Percentiles rank a stretch among this genome's conserved stretches.
Evolutionary conservation across 2,113 vertebrate species (phyloP).

Genomic region (Crocuta crocuta): DNA sequence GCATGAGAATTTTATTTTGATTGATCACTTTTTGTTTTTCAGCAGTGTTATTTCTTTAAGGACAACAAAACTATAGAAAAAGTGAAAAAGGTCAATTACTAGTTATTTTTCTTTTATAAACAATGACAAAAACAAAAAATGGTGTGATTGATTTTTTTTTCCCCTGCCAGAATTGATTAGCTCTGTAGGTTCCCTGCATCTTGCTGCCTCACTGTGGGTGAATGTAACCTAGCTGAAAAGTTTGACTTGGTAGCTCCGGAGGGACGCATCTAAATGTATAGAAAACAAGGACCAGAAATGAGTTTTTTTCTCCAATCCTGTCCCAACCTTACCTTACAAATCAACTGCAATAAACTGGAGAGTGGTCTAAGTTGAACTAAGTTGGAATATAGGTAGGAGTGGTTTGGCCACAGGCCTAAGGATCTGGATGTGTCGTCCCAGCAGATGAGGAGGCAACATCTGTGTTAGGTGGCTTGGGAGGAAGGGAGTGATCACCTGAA

Average conservation of each 20-base stretch:
- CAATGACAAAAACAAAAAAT: not conserved
- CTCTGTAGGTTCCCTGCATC: not conserved
- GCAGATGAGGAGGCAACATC: not conserved
- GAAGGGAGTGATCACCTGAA: not conserved
- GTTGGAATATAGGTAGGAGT: not conserved
- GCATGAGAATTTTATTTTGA: constrained; percentile 10
- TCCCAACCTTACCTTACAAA: not conserved
- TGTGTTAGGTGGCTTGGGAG: not conserved
- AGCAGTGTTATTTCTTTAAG: not conserved
- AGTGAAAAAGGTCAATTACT: not conserved
- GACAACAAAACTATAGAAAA: constrained; percentile 2
- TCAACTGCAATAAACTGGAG: not conserved
- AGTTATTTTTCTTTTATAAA: not conserved
- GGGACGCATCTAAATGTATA: not conserved
- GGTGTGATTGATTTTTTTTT: not conserved
- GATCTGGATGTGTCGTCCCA: not conserved
- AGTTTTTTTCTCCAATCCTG: not conserved
- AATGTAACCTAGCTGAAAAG: not conserved
- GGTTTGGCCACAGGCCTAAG: not conserved
- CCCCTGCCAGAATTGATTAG: not conserved
- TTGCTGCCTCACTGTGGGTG: not conserved
- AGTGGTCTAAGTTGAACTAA: not conserved
- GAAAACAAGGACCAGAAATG: not conserved
- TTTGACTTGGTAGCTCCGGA: not conserved
- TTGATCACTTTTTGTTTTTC: constrained; percentile 2